These are phyloP conservation scores for Heteromyza rotundicornis DNA, from an alignment of 2,888 invertebrate species.

Conservation along the genomic window DNA sequence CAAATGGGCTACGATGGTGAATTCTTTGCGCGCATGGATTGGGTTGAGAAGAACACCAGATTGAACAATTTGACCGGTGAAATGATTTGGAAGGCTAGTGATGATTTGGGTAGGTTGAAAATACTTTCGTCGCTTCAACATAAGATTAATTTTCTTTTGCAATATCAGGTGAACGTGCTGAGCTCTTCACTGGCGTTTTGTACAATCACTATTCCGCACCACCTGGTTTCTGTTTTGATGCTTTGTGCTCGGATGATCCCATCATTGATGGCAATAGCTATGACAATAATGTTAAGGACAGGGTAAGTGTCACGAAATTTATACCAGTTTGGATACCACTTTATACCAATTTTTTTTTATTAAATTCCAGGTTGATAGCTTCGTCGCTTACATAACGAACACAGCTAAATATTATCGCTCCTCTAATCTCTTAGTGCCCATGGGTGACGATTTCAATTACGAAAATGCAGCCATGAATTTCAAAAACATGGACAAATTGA, in stretches of 20 bases:
- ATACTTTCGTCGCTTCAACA: neutral
- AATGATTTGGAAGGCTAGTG: slow-evolving; percentile 82
- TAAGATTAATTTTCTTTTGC: neutral
- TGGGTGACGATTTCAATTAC: slow-evolving; percentile 93
- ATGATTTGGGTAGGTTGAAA: slow-evolving; percentile 69
- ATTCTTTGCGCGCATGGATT: slow-evolving; percentile 86
- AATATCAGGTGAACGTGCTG: slow-evolving; percentile 66
- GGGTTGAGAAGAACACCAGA: slow-evolving; percentile 76
- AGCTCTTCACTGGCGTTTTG: slow-evolving; percentile 84
- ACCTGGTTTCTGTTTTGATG: slow-evolving; percentile 91
- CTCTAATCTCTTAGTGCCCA: slow-evolving; percentile 83
- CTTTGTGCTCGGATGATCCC: slow-evolving; percentile 82
- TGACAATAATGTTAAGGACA: slow-evolving; percentile 80
- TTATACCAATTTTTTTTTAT: neutral
- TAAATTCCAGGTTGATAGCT: slow-evolving; percentile 65
- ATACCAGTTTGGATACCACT: neutral
- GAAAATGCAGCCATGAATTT: slow-evolving; percentile 79
- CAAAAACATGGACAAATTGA: slow-evolving; percentile 87
- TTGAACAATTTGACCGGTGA: slow-evolving; percentile 71
- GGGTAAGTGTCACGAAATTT: slow-evolving; percentile 68
- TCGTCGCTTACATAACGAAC: slow-evolving; percentile 65
- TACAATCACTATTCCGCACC: slow-evolving; percentile 86
- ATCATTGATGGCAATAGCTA: slow-evolving; percentile 85
- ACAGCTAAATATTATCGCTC: slow-evolving; percentile 68
- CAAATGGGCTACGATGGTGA: slow-evolving; percentile 89